These are phyloP conservation scores for Paradisaea rubra DNA, from an alignment of 2,113 vertebrate genomes.

Conservation along the genomic window DNA sequence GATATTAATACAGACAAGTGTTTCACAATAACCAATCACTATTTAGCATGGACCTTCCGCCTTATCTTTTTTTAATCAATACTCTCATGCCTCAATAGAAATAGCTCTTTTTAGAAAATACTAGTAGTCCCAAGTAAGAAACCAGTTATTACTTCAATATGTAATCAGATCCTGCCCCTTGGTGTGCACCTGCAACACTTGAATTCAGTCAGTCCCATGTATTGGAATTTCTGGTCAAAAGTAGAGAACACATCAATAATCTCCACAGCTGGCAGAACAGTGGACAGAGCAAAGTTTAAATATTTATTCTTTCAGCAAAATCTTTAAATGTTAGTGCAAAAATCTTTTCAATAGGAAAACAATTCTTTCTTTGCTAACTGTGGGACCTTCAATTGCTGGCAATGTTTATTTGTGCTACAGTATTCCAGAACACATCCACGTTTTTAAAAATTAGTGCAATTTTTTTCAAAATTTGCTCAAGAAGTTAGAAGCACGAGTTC, in stretches of 20 bases:
- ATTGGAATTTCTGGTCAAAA: constrained; percentile 5
- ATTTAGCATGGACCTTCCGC: background rate
- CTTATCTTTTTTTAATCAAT: background rate
- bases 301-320: background rate
- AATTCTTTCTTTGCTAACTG: background rate
- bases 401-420: background rate
- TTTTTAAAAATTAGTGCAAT: background rate
- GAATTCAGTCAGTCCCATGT: background rate
- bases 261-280: background rate
- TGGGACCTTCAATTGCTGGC: background rate
- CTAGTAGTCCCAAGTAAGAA: background rate
- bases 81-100: background rate
- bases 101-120: background rate
- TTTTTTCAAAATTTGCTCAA: rapidly evolving
- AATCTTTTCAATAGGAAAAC: background rate
- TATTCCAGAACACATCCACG: background rate
- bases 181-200: background rate
- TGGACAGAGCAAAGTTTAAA: background rate
- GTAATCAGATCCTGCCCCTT: background rate
- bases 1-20: background rate
- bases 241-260: background rate
- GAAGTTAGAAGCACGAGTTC: background rate
- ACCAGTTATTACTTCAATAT: background rate
- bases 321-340: background rate
- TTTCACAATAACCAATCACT: background rate